Base-by-base conservation (phyloP, 2,113 vertebrate species). In the Rhombomys opimus region DNA sequence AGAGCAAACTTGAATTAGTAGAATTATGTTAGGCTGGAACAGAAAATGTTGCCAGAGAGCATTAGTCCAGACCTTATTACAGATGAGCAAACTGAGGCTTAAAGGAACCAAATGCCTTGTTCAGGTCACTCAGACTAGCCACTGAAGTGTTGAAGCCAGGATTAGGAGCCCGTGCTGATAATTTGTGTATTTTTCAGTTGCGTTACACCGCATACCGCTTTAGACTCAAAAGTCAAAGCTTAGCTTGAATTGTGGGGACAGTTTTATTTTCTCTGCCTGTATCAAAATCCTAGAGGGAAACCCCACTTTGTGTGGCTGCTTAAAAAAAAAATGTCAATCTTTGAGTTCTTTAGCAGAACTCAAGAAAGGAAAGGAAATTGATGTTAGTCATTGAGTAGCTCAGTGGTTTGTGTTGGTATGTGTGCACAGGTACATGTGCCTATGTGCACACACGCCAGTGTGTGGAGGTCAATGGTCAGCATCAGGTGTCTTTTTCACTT, bases 151-250 rank as follows among this genome's bases (percentile, higher is more conserved):
- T 67, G 46, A 96, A 50, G 15, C 52, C 32, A 65, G 8, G 12
- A 59, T 35, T 84, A 81, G 5, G 22, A 67, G 22, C 41, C 63
- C 52, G 0, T 63, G 65, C 75, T 76, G 88, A 67, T 78, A 25
- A 82, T 2, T 81, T 38, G 1, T 2, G 25, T 84, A 14, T 96
- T 87, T 80, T 95, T 95, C 11, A 11, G 17, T 41, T 86, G 50
- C 35, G 11, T 59, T 81, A 46, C 57, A 17, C 9, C 75, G n/a
- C 30, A 63, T 72, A 5, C 7, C 22, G 30, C 72, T 96, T 96
- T 81, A 81, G 54, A 68, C 90, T 94, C 93, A 67, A 41, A 92
- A 81, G 77, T 86, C 35, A 91, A 88, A 82, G 82, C 46, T 86
- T 90, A 50, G 20, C 46, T 95, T 85, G 54, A 92, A 78, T 15